These are phyloP conservation scores for Danionella cerebrum DNA, from an alignment of 2,113 vertebrate genomes.

Conservation along the genomic window DNA sequence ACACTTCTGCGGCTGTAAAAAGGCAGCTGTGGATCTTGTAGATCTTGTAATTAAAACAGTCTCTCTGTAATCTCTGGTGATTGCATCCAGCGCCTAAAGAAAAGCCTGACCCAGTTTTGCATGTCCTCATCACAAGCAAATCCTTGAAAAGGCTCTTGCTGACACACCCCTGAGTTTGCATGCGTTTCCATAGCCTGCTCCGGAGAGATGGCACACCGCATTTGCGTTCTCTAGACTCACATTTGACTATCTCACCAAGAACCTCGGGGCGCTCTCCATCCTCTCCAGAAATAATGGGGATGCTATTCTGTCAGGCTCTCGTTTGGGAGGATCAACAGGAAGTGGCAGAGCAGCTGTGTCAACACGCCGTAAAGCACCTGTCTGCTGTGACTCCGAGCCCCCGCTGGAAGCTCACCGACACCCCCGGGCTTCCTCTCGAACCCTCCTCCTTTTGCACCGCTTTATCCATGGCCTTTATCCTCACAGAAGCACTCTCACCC, in stretches of 20 bases:
- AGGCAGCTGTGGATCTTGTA: conserved; percentile 65
- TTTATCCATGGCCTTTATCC: not conserved
- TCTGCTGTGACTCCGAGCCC: conserved; percentile 28
- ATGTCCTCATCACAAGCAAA: conserved; percentile 65
- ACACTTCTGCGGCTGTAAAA: conserved; percentile 64
- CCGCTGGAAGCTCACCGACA: conserved; percentile 2
- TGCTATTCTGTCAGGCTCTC: not conserved
- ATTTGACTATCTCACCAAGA: conserved; percentile 65
- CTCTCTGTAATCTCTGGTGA: conserved; percentile 60
- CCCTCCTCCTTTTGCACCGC: not conserved
- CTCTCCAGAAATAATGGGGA: not conserved
- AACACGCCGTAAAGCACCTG: conserved; percentile 58
- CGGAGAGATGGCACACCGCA: conserved; percentile 46
- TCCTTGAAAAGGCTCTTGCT: conserved; percentile 56
- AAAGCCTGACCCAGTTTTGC: conserved; percentile 64
- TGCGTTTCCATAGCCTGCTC: conserved; percentile 58
- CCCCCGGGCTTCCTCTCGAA: not conserved
- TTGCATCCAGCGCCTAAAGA: conserved; percentile 60
- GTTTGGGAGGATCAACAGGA: conserved; percentile 44
- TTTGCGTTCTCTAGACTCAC: conserved; percentile 51
- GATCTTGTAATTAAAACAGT: conserved; percentile 65
- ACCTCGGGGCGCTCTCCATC: too few relatives aligned
- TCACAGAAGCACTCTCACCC: not conserved
- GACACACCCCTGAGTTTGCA: conserved; percentile 59
- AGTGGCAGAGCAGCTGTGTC: conserved; percentile 56